Evolutionary conservation across 2,113 vertebrate genomes (phyloP), one percentile per base, ranked within the genome.

Genomic region (Eulemur rufifrons): DNA sequence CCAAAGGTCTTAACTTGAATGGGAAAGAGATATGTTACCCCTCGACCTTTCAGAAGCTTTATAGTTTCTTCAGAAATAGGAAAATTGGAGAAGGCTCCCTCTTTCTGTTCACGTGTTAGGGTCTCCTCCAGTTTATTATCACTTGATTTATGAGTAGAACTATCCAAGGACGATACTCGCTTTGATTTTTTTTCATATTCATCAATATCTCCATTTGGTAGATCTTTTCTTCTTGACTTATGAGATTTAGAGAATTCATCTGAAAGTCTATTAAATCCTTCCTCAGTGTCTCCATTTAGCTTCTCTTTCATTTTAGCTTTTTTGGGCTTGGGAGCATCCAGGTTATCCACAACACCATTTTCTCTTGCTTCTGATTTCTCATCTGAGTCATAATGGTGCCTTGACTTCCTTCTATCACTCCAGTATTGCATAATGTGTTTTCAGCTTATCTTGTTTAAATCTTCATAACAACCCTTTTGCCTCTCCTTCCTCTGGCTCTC

Each of bases 1-100:
- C 99, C 95, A 97, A 99, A 99, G 21, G 99, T 99, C 98, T 99
- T 99, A 91, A 99, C 98, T 98, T 99, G 99, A 98, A 99, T 99
- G 8, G 99, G 99, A 97, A 99, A 99, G 88, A 99, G 98, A 98
- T 99, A 99, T 0, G 99, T 98, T 95, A 99, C 99, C 89, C 99
- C 99, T 78, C 99, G 99, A 96, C 99, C 99, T 98, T 98, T 98
- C 68, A 99, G 98, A 96, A 99, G 98, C 86, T 98, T 98, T 96
- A 99, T 82, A n/a, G 99, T 99, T 74, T 97, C 98, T 96, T 98
- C 98, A 92, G 98, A 98, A 97, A 99, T 99, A 81, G 98, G 63
- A 91, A 98, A 99, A 95, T 99, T 99, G 88, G 98, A 99, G 93
- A 99, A 99, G 94, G 97, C 98, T 27, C 99, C 99, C 64, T 98